Base-by-base conservation (phyloP, 2,797 vertebrate genomes). In the Erithacus rubecula region DNA sequence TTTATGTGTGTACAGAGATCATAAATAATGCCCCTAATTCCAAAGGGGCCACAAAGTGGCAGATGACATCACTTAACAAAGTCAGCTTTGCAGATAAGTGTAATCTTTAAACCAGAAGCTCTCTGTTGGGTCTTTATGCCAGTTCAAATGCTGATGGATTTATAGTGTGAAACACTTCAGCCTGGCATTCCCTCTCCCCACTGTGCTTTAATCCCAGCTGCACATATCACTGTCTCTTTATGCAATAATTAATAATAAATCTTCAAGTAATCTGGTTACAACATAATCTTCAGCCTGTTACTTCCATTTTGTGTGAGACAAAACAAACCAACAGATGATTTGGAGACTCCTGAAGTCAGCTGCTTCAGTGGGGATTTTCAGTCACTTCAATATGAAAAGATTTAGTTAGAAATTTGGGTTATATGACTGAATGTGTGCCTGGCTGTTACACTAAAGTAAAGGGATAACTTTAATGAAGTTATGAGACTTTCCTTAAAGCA, bases 211-310 rank as follows among this genome's bases (percentile, higher is more conserved):
- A 83, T 89, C 47, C 75, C 71, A 83, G 34, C 69, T 10, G 6
- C 70, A 12, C 26, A 15, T 18, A 32, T n/a, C 2, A 4, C 65
- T n/a, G 32, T 60, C 72, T 90, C 67, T 83, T 90, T 77, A 64
- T 71, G 39, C 63, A 67, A 21, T 60, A 93, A 84, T 89, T 93
- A 91, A 60, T 74, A 70, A 70, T 46, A 82, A 91, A 89, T 82
- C 70, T 92, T 75, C 59, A 39, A 75, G 59, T 92, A 79, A 90
- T 90, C 83, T 90, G 39, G 39, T 80, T 92, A 67, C 32, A 60
- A 29, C 47, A 56, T 41, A 72, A 56, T 91, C 84, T 74, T 79
- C 43, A 92, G 56, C 24, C 74, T 87, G 34, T 69, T 85, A 41
- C 56, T 89, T 92, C 67, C 15, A 4, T 85, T 70, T 1, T 22